Conservation (phyloP, 2,113 vertebrate species). For the Gyps fulvus region DNA sequence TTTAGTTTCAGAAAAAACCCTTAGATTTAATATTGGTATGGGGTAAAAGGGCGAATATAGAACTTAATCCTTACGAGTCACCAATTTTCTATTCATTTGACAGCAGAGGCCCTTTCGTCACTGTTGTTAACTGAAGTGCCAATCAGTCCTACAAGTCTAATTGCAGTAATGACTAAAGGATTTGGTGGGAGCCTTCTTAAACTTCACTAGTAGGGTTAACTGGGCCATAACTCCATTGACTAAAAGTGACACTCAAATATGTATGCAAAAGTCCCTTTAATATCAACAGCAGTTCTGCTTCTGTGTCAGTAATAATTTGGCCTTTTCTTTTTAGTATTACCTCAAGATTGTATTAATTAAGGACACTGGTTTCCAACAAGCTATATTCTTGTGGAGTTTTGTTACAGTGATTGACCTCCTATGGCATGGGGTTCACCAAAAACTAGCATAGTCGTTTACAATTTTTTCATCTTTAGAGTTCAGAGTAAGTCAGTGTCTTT, state of each 20-base stretch:
- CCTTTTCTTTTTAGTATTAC: not conserved
- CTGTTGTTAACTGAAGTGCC: not conserved
- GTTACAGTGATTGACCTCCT: not conserved
- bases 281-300: not conserved
- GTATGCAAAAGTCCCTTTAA: not conserved
- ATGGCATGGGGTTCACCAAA: not conserved
- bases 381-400: not conserved
- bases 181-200: not conserved
- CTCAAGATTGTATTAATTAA: not conserved
- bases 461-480: not conserved
- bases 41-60: not conserved
- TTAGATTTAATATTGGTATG: not conserved
- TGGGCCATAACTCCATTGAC: not conserved
- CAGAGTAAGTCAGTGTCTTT: not conserved
- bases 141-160: slow-evolving; percentile 36
- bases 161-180: slow-evolving; percentile 21
- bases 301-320: not conserved
- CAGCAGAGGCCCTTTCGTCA: not conserved
- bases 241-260: not conserved
- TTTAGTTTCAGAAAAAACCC: not conserved
- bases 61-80: not conserved
- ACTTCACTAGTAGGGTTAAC: not conserved
- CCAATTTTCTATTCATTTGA: not conserved
- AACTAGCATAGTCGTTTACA: not conserved
- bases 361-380: not conserved